phyloP scores from a whole-genome alignment of 2,113 vertebrate genomes.

The Odobenus rosmarus region DNA sequence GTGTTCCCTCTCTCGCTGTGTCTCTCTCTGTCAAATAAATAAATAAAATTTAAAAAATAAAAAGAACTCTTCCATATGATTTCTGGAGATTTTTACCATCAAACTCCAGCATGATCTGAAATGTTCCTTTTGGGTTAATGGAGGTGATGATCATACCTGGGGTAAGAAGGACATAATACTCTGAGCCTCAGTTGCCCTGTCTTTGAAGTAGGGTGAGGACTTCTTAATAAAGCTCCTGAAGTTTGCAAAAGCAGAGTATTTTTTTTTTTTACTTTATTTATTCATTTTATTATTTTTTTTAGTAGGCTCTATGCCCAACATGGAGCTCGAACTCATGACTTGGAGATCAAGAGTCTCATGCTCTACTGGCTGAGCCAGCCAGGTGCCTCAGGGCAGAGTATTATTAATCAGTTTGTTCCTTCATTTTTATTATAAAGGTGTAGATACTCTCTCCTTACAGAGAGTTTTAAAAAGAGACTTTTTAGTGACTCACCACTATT shows the following conservation, averaged over 20 bases:
- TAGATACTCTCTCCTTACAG: neutral
- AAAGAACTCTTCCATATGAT: neutral
- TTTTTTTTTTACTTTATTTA: neutral
- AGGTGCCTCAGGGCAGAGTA: neutral
- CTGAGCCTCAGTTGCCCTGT: neutral
- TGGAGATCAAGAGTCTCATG: neutral
- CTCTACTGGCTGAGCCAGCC: neutral
- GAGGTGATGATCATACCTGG: neutral
- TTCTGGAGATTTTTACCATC: slow-evolving; percentile 6
- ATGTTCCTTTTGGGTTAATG: neutral
- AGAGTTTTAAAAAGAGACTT: neutral
- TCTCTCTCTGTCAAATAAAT: too few species aligned
- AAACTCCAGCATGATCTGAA: neutral
- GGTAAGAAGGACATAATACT: neutral
- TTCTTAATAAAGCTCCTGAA: slow-evolving; percentile 3
- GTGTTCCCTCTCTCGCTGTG: too few species aligned
- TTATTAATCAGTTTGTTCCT: neutral
- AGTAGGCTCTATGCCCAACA: neutral
- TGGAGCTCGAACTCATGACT: neutral
- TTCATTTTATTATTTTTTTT: neutral
- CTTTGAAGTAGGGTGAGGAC: neutral
- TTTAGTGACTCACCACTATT: neutral
- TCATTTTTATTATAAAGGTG: neutral
- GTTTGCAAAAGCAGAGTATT: neutral
- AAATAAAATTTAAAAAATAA: too few species aligned